Evolutionary conservation across 2,797 vertebrate species (phyloP).

Genomic region (Chelidonichthys spinosus): DNA sequence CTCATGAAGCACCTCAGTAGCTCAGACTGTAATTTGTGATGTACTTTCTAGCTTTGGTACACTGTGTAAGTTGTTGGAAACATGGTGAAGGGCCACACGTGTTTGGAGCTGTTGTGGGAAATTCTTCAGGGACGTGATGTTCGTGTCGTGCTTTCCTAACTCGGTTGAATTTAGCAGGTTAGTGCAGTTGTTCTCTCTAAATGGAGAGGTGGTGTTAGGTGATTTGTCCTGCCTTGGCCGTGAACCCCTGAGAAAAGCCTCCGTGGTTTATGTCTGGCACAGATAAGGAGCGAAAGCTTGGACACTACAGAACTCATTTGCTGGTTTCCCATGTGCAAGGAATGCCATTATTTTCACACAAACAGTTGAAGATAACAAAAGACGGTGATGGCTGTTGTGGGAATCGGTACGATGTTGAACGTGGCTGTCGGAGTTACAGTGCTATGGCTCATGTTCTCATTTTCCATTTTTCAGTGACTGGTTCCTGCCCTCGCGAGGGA

Average conservation of each 20-base stretch:
- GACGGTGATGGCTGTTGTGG: constrained; percentile 44
- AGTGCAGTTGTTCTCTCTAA: constrained; percentile 29
- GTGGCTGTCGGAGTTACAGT: neutral
- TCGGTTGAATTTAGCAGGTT: constrained; percentile 60
- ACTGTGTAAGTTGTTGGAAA: neutral
- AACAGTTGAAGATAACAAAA: constrained; percentile 23
- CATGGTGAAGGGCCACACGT: neutral
- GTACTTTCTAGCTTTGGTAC: neutral
- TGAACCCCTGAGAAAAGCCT: constrained; percentile 55
- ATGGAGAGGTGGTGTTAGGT: constrained; percentile 14
- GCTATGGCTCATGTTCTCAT: neutral
- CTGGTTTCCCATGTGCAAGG: constrained; percentile 55
- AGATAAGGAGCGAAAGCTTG: constrained; percentile 54
- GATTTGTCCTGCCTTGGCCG: constrained; percentile 2
- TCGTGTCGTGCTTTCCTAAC: constrained; percentile 9
- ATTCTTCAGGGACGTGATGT: constrained; percentile 27
- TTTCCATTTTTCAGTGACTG: neutral
- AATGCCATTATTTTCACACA: constrained; percentile 51
- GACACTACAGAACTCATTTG: constrained; percentile 4
- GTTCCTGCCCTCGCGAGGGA: neutral
- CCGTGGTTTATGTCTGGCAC: constrained; percentile 58
- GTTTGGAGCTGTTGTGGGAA: constrained; percentile 5
- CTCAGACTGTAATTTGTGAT: neutral
- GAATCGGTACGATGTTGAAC: constrained; percentile 36
- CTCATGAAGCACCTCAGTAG: neutral